These are phyloP conservation scores for Lathamus discolor DNA, from an alignment of 2,113 vertebrate species.

Conservation along the genomic window DNA sequence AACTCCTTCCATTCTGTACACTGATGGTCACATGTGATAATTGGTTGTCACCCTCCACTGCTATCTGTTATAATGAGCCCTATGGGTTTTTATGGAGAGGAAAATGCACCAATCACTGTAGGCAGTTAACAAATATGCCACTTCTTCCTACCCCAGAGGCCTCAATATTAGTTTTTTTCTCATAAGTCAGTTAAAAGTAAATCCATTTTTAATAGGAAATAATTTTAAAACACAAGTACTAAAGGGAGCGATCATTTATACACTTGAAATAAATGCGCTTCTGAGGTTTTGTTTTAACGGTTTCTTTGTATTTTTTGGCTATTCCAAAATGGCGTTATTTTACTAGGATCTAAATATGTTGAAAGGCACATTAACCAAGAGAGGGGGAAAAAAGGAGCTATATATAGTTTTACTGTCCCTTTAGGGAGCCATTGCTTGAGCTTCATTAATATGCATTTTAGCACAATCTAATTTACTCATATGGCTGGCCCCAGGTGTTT, in stretches of 20 bases:
- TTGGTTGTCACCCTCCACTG: neutral
- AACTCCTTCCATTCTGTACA: neutral
- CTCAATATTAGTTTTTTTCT: neutral
- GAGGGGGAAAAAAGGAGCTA: constrained; percentile 2
- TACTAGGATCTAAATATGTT: constrained; percentile 34
- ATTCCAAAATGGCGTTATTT: neutral
- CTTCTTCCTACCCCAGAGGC: neutral
- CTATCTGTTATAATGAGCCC: neutral
- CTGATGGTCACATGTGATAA: neutral
- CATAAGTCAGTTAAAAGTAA: neutral
- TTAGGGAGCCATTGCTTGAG: constrained; percentile 64
- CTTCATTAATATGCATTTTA: constrained; percentile 78
- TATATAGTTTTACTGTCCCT: constrained; percentile 66
- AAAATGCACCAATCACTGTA: neutral
- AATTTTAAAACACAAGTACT: neutral
- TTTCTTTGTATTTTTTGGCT: neutral
- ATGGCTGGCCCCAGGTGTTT: constrained; percentile 73
- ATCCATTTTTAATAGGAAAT: neutral
- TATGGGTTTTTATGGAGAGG: neutral
- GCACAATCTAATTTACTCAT: constrained; percentile 75
- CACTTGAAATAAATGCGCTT: neutral
- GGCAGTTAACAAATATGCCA: neutral
- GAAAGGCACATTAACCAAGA: constrained; percentile 52
- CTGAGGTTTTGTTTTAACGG: neutral
- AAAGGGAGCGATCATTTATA: neutral